Evolutionary conservation across 2,888 invertebrate genomes (phyloP), one percentile per base, ranked within the genome.

Genomic region (Tolmerus cingulatus): DNA sequence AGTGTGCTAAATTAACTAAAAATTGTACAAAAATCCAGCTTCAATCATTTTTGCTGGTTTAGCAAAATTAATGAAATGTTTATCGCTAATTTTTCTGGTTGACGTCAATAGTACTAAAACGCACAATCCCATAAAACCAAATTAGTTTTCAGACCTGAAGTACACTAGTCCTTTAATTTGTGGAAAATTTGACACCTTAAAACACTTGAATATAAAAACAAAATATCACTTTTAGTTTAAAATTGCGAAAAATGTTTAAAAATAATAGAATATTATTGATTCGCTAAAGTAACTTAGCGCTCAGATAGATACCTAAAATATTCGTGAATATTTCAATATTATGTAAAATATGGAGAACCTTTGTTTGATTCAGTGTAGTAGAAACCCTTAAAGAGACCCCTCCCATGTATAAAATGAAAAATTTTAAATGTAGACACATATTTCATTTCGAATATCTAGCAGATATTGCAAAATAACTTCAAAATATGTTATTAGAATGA

Each of bases 321-420:
- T 43, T 57, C 23, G 27, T n/a, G 77, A 43, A 77, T 57, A 85
- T 76, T 9, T 82, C 78, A 43, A 74, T 46, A 51, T 81, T 46
- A 51, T 81, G 81, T 85, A 81, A 86, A 55, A 85, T 87, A 87
- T 12, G 74, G 74, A 34, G 27, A 27, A 66, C 14, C 14, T 51
- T 81, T 30, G 76, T 86, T 76, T 86, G 27, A 16, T 55, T 86
- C 37, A 77, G 55, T 76, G 87, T 88, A 87, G 88, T 87, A 77
- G 81, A 87, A 85, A 82, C 87, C 88, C 87, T 87, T 86, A 87
- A 88, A 87, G 85, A 87, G 87, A 82, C 87, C 88, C 87, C 66
- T 88, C 88, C 88, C 86, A 85, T 88, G 87, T 88, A 88, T 37
- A 88, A 87, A 88, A 84, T 9, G 14, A 77, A 40, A 27, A 37